A percentile compares a stretch with the other conserved stretches of the same genome.
These are phyloP conservation scores for Cephalopterus ornatus DNA, from an alignment of 2,113 vertebrate species.

Conservation along the genomic window DNA sequence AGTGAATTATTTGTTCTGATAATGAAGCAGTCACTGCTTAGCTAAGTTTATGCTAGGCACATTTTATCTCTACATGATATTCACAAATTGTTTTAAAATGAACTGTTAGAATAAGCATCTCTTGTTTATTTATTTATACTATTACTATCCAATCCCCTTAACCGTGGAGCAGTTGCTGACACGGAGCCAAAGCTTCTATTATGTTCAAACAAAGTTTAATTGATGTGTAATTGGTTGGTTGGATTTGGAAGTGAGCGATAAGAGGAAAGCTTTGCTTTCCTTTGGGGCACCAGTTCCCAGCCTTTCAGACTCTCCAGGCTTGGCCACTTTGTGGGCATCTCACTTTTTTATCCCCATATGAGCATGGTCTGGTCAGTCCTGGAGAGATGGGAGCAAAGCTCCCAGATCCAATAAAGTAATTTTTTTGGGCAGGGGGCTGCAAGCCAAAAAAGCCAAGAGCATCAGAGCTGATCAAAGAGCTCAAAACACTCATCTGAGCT, in stretches of 20 bases:
- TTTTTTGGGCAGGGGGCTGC: background rate
- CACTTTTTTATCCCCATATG: background rate
- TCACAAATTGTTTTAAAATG: constrained; percentile 82
- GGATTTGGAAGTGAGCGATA: background rate
- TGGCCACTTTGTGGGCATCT: background rate
- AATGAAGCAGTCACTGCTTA: constrained; percentile 66
- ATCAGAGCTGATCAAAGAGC: background rate
- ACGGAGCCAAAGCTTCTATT: constrained; percentile 53
- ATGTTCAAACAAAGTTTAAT: constrained; percentile 61
- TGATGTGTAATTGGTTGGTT: constrained; percentile 49
- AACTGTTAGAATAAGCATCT: constrained; percentile 79
- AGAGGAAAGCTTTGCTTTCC: background rate
- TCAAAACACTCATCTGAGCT: background rate
- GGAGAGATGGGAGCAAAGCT: background rate
- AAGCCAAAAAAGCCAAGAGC: background rate
- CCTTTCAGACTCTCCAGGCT: background rate
- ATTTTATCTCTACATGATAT: constrained; percentile 72
- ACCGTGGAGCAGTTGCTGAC: constrained; percentile 34
- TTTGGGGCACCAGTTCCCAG: constrained; percentile 22
- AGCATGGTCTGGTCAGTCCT: background rate
- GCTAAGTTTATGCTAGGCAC: constrained; percentile 67
- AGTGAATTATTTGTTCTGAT: constrained; percentile 73
- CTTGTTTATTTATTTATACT: constrained; percentile 72
- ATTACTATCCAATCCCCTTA: constrained; percentile 43
- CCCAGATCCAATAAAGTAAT: background rate